A percentile compares a stretch with the other conserved stretches of the same genome.
These are phyloP conservation scores for Calosoma granatense DNA, from an alignment of 1,140 invertebrate genomes.

Conservation along the genomic window DNA sequence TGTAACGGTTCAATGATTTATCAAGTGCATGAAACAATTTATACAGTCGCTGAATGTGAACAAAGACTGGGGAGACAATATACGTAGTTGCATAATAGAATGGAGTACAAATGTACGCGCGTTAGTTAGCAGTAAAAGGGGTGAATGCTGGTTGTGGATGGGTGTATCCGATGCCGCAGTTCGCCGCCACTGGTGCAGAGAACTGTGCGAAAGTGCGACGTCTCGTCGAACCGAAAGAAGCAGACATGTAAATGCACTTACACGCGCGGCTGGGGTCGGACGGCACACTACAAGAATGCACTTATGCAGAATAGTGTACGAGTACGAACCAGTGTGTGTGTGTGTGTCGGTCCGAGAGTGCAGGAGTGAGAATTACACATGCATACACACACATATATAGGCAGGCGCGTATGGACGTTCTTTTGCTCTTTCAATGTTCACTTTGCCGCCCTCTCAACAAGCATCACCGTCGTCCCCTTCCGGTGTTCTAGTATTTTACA, in stretches of 20 bases:
- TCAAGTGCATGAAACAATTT: no score
- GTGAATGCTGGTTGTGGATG: no score
- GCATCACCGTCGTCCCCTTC: not conserved
- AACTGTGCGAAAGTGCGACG: not conserved
- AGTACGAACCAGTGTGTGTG: not conserved
- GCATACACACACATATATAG: no score
- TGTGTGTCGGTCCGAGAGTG: not conserved
- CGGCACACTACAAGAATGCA: conserved; percentile 31
- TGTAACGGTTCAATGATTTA: no score
- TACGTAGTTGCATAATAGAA: no score
- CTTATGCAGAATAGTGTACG: conserved; percentile 32
- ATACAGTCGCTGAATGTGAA: no score
- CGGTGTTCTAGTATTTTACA: not conserved
- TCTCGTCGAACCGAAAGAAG: not conserved
- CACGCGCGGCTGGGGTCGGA: conserved; percentile 21
- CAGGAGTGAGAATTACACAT: no score
- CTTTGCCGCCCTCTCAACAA: not conserved
- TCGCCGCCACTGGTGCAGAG: not conserved
- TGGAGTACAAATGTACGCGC: no score
- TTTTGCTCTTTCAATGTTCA: not conserved
- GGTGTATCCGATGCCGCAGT: no score
- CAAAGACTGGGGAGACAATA: no score
- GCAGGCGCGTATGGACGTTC: no score
- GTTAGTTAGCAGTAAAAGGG: no score
- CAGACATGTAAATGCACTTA: conserved; percentile 33